phyloP scores from a whole-genome alignment of 2,113 vertebrate species.

The Pedetes capensis region DNA sequence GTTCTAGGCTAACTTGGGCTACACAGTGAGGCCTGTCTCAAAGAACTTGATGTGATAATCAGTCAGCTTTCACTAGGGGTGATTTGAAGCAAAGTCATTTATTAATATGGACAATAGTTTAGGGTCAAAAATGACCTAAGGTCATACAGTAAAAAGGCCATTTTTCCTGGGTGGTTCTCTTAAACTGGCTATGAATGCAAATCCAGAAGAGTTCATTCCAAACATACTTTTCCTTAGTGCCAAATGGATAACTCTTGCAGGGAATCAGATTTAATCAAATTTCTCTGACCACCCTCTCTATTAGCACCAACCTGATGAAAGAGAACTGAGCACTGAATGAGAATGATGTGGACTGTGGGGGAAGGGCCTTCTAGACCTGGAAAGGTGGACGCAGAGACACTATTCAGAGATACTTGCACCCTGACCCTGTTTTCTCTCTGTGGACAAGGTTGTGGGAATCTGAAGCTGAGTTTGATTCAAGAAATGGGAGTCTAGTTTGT shows the following conservation, averaged over 20 bases:
- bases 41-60: too few relatives aligned
- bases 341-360: not conserved
- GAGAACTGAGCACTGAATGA: not conserved
- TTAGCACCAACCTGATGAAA: not conserved
- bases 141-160: not conserved
- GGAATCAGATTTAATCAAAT: not conserved
- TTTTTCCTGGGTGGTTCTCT: not conserved
- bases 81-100: not conserved
- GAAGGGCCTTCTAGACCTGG: not conserved
- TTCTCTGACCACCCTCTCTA: not conserved
- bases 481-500: not conserved
- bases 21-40: too few relatives aligned
- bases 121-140: not conserved
- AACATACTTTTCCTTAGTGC: not conserved
- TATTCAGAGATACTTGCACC: not conserved
- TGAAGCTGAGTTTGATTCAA: not conserved
- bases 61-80: not conserved
- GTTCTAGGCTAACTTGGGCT: too few relatives aligned
- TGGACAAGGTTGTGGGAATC: not conserved
- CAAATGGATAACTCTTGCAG: not conserved
- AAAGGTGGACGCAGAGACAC: not conserved
- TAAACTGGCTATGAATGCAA: not conserved
- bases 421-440: not conserved
- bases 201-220: not conserved
- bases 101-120: not conserved